phyloP scores from a whole-genome alignment of 2,888 invertebrate species.

The Lasioglossum figueresi region DNA sequence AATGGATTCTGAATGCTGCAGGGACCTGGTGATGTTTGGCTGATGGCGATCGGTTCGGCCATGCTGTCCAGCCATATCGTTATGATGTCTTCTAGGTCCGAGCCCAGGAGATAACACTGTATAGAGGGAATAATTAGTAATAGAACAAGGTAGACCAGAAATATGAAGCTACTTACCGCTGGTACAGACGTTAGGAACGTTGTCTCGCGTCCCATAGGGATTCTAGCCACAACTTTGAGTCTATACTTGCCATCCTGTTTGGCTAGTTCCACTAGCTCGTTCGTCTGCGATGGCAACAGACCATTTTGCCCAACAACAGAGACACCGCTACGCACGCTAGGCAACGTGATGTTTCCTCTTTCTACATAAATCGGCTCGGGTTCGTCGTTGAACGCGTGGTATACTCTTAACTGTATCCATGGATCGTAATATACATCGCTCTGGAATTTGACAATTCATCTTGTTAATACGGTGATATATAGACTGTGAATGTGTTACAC shows the following conservation, averaged over 20 bases:
- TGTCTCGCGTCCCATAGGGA: slow-evolving; percentile 88
- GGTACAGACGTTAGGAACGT: slow-evolving; percentile 92
- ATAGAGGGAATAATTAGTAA: slow-evolving; percentile 57
- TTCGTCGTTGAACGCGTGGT: slow-evolving; percentile 87
- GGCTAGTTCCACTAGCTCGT: slow-evolving; percentile 87
- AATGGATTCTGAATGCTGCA: slow-evolving; percentile 82
- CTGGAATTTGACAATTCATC: slow-evolving; percentile 76
- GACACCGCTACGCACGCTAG: slow-evolving; percentile 89
- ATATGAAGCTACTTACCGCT: slow-evolving; percentile 86
- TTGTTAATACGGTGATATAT: not conserved
- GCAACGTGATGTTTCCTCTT: slow-evolving; percentile 89
- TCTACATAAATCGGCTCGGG: slow-evolving; percentile 86
- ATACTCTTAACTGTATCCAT: slow-evolving; percentile 89
- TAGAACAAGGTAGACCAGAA: not conserved
- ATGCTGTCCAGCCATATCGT: slow-evolving; percentile 92
- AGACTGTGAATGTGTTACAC: not conserved
- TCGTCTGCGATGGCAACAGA: slow-evolving; percentile 86
- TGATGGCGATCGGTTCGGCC: slow-evolving; percentile 91
- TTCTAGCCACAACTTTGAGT: slow-evolving; percentile 88
- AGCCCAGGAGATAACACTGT: slow-evolving; percentile 90
- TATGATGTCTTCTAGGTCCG: slow-evolving; percentile 91
- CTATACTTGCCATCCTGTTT: slow-evolving; percentile 90
- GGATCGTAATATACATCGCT: slow-evolving; percentile 90
- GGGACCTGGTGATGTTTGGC: slow-evolving; percentile 85
- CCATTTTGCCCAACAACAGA: slow-evolving; percentile 87